These are phyloP conservation scores for Cantharis rustica DNA, from an alignment of 2,888 invertebrate genomes.

Conservation along the genomic window DNA sequence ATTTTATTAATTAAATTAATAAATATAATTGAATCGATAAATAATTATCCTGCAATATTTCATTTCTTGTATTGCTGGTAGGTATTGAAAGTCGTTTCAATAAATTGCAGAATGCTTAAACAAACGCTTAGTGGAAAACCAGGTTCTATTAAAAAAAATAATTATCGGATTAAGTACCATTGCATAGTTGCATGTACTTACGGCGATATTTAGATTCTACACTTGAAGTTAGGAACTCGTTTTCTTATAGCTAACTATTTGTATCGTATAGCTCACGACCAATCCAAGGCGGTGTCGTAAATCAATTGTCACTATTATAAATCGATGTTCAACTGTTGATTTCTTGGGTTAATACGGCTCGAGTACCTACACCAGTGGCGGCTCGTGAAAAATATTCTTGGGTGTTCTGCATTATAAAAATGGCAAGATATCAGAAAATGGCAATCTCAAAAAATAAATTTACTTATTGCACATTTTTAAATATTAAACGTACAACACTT, in stretches of 20 bases:
- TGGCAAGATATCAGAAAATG: no score
- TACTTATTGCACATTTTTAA: no score
- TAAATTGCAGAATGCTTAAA: neutral
- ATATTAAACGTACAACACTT: no score
- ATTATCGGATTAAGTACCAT: slow-evolving; percentile 6
- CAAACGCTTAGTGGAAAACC: neutral
- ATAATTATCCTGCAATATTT: neutral
- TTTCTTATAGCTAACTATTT: slow-evolving; percentile 47
- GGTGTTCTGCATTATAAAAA: no score
- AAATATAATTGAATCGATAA: neutral
- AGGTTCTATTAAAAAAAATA: slow-evolving; percentile 1
- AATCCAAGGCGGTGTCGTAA: slow-evolving; percentile 53
- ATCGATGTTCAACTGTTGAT: slow-evolving; percentile 56
- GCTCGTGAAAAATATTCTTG: no score
- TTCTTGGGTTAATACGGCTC: slow-evolving; percentile 54
- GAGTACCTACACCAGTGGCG: no score
- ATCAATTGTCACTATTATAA: slow-evolving; percentile 58
- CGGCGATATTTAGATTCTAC: slow-evolving; percentile 33
- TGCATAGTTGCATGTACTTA: slow-evolving; percentile 19
- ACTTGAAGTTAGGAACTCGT: slow-evolving; percentile 41
- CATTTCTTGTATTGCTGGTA: neutral
- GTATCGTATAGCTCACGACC: slow-evolving; percentile 46
- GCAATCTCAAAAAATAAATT: no score
- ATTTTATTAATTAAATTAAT: neutral
- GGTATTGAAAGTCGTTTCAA: neutral